Evolutionary conservation across 2,888 invertebrate genomes (phyloP).

Genomic region (Pelosia muscerda): DNA sequence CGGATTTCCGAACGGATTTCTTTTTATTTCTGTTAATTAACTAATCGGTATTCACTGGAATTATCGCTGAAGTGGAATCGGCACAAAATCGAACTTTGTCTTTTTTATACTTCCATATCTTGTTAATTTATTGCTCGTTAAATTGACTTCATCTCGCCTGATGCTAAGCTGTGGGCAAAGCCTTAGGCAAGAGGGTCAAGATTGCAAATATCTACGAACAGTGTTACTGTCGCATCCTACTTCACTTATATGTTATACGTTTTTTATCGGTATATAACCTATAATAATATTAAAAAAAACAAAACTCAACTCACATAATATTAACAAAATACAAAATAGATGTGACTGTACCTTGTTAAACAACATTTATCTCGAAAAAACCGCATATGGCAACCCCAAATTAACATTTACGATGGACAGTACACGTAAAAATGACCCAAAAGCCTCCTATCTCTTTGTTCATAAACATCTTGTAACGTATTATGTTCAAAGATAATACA

Average conservation of each 20-base stretch:
- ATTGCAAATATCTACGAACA: too few species aligned
- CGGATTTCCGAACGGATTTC: neutral
- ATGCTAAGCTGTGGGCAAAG: too few species aligned
- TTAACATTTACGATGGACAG: conserved; percentile 19
- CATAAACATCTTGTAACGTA: conserved; percentile 34
- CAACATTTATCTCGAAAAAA: conserved; percentile 1
- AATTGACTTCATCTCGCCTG: too few species aligned
- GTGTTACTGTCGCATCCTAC: too few species aligned
- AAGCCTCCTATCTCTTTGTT: conserved; percentile 28
- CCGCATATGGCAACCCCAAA: conserved; percentile 6
- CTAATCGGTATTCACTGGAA: neutral
- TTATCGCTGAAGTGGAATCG: neutral
- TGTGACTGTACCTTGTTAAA: neutral
- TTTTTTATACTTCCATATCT: neutral
- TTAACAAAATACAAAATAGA: conserved; percentile 3
- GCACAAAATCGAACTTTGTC: neutral
- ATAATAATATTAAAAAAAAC: conserved; percentile 1
- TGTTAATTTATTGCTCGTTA: too few species aligned
- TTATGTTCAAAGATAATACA: conserved; percentile 38
- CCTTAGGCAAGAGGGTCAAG: too few species aligned
- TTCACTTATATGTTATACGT: too few species aligned
- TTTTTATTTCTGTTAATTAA: conserved; percentile 2
- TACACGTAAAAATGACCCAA: conserved; percentile 13
- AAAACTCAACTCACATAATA: conserved; percentile 2
- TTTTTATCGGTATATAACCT: too few species aligned